These are phyloP conservation scores for Rhincodon typus DNA, from an alignment of 2,797 vertebrate genomes.

Conservation along the genomic window DNA sequence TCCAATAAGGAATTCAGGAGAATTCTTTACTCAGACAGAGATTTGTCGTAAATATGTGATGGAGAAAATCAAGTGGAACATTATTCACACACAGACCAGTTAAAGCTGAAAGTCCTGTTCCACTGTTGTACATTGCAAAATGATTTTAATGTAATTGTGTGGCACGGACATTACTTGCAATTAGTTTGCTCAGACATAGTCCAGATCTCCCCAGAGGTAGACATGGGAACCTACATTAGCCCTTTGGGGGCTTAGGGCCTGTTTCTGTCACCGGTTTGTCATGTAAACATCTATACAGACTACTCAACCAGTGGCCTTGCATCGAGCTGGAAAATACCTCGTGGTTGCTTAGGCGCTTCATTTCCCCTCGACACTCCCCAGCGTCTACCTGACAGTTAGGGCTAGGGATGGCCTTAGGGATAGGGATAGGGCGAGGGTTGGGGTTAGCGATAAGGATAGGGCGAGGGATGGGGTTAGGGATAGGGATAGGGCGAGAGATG, in stretches of 20 bases:
- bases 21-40: neutral
- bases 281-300: no score
- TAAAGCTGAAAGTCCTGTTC: neutral
- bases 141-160: neutral
- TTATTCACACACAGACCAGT: no score
- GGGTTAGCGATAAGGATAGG: no score
- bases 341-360: neutral
- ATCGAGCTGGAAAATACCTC: neutral
- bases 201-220: neutral
- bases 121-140: neutral
- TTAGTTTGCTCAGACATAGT: neutral
- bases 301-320: no score
- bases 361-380: neutral
- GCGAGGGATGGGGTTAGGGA: no score
- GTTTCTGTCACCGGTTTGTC: neutral
- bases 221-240: neutral
- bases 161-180: neutral
- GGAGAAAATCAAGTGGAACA: neutral
- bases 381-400: neutral
- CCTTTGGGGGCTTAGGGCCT: neutral
- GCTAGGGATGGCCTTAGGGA: no score
- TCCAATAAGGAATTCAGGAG: neutral
- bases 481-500: no score
- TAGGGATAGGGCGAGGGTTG: no score
- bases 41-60: neutral